phyloP scores from a whole-genome alignment of 92 coral and sea anemone species.

The Chrysogorgia sp. region DNA sequence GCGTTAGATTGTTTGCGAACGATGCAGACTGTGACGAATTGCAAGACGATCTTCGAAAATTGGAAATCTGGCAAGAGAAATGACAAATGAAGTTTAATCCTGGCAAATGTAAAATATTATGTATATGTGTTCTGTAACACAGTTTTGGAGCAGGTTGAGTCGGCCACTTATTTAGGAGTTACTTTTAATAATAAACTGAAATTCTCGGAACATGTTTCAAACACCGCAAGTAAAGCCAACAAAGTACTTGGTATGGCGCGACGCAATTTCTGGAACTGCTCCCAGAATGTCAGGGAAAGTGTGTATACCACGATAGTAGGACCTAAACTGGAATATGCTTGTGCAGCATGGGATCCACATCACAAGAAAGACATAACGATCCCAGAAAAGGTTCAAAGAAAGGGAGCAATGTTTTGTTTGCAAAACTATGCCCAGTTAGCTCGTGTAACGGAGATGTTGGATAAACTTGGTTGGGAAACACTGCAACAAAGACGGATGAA shows the following conservation, averaged over 20 bases:
- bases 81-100: too few species aligned
- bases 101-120: too few species aligned
- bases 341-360: too few species aligned
- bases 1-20: slow-evolving; percentile 16
- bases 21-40: slow-evolving; percentile 7
- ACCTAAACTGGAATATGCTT: background rate
- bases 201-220: too few species aligned
- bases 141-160: slow-evolving; percentile 32
- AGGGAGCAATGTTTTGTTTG: background rate
- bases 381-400: slow-evolving; percentile 3
- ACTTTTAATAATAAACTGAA: too few species aligned
- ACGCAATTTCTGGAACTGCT: slow-evolving; percentile 22
- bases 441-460: slow-evolving; percentile 4
- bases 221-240: too few species aligned
- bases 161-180: too few species aligned
- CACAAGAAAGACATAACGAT: background rate
- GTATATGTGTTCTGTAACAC: background rate
- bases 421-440: background rate
- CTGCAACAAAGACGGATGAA: too few species aligned
- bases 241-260: slow-evolving; percentile 17
- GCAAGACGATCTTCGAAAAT: slow-evolving; percentile 8
- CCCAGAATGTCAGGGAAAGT: too few species aligned
- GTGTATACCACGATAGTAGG: background rate
- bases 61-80: too few species aligned
- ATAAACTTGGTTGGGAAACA: slow-evolving; percentile 15